Percentiles rank a stretch among this genome's conserved stretches.
These are phyloP conservation scores for Chrysomela aeneicollis DNA, from an alignment of 2,888 invertebrate species.

Conservation along the genomic window DNA sequence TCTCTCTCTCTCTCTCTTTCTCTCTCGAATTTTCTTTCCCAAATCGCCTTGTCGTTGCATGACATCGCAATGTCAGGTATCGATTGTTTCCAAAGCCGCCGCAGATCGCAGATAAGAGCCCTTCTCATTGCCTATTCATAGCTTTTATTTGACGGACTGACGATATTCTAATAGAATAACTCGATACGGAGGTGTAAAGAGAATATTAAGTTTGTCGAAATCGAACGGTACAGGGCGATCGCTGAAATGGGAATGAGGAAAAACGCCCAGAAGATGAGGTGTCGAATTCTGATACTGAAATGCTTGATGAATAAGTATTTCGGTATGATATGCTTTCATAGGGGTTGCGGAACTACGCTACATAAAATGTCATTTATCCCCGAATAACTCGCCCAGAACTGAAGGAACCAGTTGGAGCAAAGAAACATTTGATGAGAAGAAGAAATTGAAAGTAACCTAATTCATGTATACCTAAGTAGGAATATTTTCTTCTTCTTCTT, in stretches of 20 bases:
- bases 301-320: no score
- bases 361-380: no score
- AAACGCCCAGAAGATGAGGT: no score
- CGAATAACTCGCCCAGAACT: no score
- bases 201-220: slow-evolving; percentile 44
- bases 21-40: slow-evolving; percentile 34
- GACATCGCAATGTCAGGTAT: slow-evolving; percentile 47
- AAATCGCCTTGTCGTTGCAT: slow-evolving; percentile 37
- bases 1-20: neutral
- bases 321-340: no score
- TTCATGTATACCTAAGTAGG: no score
- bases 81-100: slow-evolving; percentile 48
- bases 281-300: no score
- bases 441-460: no score
- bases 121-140: slow-evolving; percentile 54
- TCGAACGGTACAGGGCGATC: slow-evolving; percentile 21
- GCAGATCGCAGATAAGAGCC: slow-evolving; percentile 48
- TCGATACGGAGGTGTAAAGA: slow-evolving; percentile 43
- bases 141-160: slow-evolving; percentile 52
- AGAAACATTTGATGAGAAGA: no score
- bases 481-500: no score
- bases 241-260: neutral
- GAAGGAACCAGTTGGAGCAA: no score
- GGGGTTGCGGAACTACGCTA: no score
- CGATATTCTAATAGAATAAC: slow-evolving; percentile 54